These are phyloP conservation scores for Squalus acanthias DNA, from an alignment of 2,797 vertebrate species.

Conservation along the genomic window DNA sequence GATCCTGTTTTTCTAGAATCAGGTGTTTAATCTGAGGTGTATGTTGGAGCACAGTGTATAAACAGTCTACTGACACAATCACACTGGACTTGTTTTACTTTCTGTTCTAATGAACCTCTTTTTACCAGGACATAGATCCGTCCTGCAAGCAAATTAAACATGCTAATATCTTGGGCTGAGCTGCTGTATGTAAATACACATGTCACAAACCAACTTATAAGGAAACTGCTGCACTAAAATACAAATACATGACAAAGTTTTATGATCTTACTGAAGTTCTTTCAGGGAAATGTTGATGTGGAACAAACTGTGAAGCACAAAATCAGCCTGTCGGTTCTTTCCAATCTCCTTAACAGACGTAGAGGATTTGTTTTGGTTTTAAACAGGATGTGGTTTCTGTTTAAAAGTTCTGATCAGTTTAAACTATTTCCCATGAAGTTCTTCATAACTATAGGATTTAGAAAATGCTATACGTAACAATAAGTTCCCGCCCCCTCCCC, in stretches of 20 bases:
- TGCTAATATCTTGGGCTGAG: not conserved
- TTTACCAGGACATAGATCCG: not conserved
- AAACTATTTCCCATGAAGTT: not conserved
- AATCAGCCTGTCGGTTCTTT: not conserved
- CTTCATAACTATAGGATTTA: not conserved
- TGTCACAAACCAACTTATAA: not conserved
- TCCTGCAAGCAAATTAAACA: not conserved
- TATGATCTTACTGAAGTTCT: not conserved
- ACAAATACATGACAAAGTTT: not conserved
- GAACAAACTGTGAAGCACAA: not conserved
- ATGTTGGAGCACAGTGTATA: not conserved
- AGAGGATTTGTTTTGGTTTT: not conserved
- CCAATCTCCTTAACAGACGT: not conserved
- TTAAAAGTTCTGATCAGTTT: not conserved
- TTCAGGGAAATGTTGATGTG: not conserved
- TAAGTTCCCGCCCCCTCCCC: too few species aligned
- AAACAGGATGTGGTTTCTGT: not conserved
- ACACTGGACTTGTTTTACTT: not conserved
- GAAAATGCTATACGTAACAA: not conserved
- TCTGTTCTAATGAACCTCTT: not conserved
- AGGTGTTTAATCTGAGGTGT: not conserved
- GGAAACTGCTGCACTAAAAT: not conserved
- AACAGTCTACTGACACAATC: not conserved
- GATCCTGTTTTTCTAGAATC: not conserved
- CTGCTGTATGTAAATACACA: not conserved